Conservation (phyloP, 2,113 vertebrate genomes). For the Recurvirostra avosetta region DNA sequence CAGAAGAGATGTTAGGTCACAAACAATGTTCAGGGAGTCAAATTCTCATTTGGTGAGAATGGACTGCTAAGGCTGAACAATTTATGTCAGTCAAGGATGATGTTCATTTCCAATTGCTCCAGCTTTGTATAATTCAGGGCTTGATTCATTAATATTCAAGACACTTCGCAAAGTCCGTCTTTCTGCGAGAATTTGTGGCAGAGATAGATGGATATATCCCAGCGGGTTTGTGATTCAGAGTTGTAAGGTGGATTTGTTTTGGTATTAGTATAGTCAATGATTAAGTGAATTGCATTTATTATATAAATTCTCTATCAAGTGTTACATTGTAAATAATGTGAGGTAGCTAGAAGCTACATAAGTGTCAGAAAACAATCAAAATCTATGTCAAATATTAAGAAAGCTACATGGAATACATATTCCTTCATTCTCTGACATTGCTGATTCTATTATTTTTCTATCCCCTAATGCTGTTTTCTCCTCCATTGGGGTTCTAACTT, state of each 20-base stretch:
- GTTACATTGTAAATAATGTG: background rate
- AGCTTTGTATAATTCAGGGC: background rate
- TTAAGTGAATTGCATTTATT: background rate
- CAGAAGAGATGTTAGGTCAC: background rate
- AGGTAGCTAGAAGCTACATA: background rate
- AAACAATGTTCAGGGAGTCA: background rate
- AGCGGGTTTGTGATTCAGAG: background rate
- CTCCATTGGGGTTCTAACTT: background rate
- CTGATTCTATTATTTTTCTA: background rate
- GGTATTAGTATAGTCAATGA: background rate
- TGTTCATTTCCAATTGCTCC: background rate
- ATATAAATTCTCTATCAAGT: background rate
- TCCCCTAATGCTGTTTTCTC: background rate
- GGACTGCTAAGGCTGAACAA: background rate
- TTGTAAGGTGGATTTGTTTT: slow-evolving; percentile 34
- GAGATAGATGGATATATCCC: slow-evolving; percentile 13
- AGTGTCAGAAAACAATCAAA: background rate
- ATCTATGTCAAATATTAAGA: background rate
- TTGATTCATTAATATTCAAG: slow-evolving; percentile 1
- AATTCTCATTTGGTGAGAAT: background rate
- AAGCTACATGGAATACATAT: background rate
- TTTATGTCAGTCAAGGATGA: background rate
- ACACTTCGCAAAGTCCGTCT: background rate
- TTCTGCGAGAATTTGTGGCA: background rate
- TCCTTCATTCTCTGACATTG: background rate